Evolutionary conservation across 2,888 invertebrate genomes (phyloP).

Genomic region (Drosophila koepferae): DNA sequence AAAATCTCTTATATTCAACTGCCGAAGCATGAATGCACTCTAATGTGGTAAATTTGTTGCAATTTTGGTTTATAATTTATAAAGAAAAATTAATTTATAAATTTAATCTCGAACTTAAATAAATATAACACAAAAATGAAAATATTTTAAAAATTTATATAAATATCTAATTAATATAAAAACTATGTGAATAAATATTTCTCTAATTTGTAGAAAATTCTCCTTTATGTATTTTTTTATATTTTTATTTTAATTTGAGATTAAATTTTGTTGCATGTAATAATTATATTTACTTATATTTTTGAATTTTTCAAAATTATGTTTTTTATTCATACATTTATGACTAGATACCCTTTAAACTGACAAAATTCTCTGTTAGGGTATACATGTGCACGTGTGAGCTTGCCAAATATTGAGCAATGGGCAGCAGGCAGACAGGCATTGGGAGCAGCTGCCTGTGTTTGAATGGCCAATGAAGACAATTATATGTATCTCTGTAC

Average conservation of each 20-base stretch:
- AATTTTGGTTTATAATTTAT: neutral
- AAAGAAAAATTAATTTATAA: neutral
- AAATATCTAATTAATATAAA: too few species aligned
- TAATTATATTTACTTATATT: neutral
- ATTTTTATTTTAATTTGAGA: too few species aligned
- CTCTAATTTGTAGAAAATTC: too few species aligned
- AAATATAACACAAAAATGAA: too few species aligned
- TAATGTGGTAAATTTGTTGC: neutral
- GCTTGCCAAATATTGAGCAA: conserved; percentile 45
- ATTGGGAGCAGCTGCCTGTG: conserved; percentile 8
- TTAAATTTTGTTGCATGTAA: too few species aligned
- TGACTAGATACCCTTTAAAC: neutral
- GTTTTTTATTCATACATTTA: neutral
- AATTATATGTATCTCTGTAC: conserved; percentile 14
- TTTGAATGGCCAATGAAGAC: conserved; percentile 26
- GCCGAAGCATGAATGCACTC: neutral
- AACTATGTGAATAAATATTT: too few species aligned
- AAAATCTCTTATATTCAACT: neutral
- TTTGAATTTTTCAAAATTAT: neutral
- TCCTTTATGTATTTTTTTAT: too few species aligned
- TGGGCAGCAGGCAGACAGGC: conserved; percentile 7
- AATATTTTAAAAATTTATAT: too few species aligned
- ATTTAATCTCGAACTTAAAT: too few species aligned
- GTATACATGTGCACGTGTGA: conserved; percentile 22
- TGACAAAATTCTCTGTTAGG: neutral